phyloP scores from a whole-genome alignment of 2,888 invertebrate genomes.

The Syrphus vitripennis region DNA sequence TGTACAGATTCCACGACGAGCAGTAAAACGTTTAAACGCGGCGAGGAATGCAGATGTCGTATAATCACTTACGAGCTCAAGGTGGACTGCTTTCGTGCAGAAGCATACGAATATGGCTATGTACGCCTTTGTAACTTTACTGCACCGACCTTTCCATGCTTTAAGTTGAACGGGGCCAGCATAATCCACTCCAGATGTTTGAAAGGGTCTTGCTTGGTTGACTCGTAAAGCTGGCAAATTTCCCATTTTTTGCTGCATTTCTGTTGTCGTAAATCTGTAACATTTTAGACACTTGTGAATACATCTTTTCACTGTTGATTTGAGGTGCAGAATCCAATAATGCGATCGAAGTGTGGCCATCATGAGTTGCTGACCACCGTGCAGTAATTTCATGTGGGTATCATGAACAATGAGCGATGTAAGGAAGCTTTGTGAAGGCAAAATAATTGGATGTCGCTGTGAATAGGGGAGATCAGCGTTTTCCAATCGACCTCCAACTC shows the following conservation, averaged over 20 bases:
- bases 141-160: too few relatives aligned
- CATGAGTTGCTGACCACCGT: too few relatives aligned
- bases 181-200: conserved; percentile 36
- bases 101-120: conserved; percentile 54
- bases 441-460: conserved; percentile 20
- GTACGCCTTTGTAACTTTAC: conserved; percentile 35
- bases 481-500: too few relatives aligned
- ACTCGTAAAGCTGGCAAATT: conserved; percentile 5
- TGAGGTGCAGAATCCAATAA: conserved; percentile 16
- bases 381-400: too few relatives aligned
- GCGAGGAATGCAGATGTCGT: too few relatives aligned
- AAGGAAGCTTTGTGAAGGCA: conserved; percentile 14
- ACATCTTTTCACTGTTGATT: not conserved
- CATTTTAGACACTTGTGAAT: conserved; percentile 30
- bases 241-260: conserved; percentile 27
- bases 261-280: conserved; percentile 5
- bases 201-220: conserved; percentile 29
- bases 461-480: conserved; percentile 36
- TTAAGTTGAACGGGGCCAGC: conserved; percentile 32
- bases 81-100: conserved; percentile 43
- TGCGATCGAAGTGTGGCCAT: too few relatives aligned
- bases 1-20: conserved; percentile 27
- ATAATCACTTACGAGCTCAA: conserved; percentile 51
- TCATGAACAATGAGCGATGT: too few relatives aligned
- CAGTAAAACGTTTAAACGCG: conserved; percentile 39